Conservation (phyloP, 2,797 vertebrate species). For the Semotilus atromaculatus region DNA sequence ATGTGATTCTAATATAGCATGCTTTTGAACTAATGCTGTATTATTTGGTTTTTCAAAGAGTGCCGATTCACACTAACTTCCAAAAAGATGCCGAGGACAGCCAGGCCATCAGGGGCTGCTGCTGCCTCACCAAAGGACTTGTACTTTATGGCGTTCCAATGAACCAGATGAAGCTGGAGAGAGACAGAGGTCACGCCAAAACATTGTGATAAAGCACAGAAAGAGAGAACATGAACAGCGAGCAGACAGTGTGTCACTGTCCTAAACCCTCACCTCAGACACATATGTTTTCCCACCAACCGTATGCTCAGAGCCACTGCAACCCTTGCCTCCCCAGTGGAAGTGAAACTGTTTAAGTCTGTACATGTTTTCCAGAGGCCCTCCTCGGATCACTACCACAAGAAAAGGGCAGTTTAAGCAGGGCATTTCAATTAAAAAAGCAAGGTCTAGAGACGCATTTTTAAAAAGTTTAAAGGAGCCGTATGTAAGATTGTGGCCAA, state of each 20-base stretch:
- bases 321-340: slow-evolving; percentile 91
- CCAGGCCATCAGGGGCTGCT: slow-evolving; percentile 87
- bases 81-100: slow-evolving; percentile 93
- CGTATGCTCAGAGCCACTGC: slow-evolving; percentile 91
- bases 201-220: neutral
- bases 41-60: neutral
- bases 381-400: slow-evolving; percentile 85
- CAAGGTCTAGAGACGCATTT: neutral
- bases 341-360: slow-evolving; percentile 96
- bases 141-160: slow-evolving; percentile 95
- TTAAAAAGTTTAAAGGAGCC: too few relatives aligned
- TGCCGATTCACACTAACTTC: slow-evolving; percentile 77
- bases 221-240: neutral
- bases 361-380: slow-evolving; percentile 89
- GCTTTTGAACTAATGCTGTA: neutral
- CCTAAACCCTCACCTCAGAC: slow-evolving; percentile 83
- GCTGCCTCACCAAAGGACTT: slow-evolving; percentile 88
- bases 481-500: too few relatives aligned
- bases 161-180: slow-evolving; percentile 92
- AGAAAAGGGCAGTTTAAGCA: slow-evolving; percentile 30
- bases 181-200: neutral
- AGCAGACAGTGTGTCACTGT: neutral
- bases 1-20: neutral
- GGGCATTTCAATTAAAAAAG: too few relatives aligned
- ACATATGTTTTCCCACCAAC: slow-evolving; percentile 87